Base-by-base conservation (phyloP, 1,140 invertebrate species). In the Leptinotarsa lineolata region DNA sequence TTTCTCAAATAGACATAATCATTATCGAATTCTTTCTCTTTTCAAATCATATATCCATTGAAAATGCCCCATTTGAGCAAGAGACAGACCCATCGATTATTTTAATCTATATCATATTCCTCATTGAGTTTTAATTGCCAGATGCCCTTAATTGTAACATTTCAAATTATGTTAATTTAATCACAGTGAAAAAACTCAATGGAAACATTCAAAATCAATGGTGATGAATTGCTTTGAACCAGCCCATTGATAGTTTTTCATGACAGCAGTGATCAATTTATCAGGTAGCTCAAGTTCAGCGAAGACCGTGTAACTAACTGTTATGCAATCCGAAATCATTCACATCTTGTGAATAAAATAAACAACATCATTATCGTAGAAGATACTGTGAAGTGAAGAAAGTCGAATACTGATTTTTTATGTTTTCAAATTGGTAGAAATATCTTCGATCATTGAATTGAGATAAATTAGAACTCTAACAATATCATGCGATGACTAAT, bases 101-200 rank as follows among this genome's bases (percentile, higher is more conserved):
- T 22, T 20, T 30, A 30, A 63, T 63, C 61, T 21, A 63, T 63
- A 63, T 63, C 61, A 63, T 63, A 63, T 24, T 63, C 61, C 20
- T 63, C 61, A 63, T 21, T 54, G 61, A 63, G 61, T 21, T 63
- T 18, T 63, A 63, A 63, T 63, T 63, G 61, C 20, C 61, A 63
- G 61, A 63, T 63, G 20, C 61, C 61, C 61, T 63, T 63, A 63
- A 63, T 63, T 63, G 61, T 63, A 63, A 63, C 61, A 18, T 63
- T 63, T 63, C 61, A 30, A 22, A 63, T 22, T 24, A 63, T 63
- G 61, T 63, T 18, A 63, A 63, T 63, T 54, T 2, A 8, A 54
- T 54, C n/a, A 18, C 5, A 54, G 48, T 15, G 48, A 15, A 16
- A 54, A 54, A 1, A 54, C 15, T 54, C 12, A 54, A 54, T 54